A percentile compares a stretch with the other conserved stretches of the same genome.
Conservation (phyloP, 2,113 vertebrate species). For the Sceloporus tristichus region DNA sequence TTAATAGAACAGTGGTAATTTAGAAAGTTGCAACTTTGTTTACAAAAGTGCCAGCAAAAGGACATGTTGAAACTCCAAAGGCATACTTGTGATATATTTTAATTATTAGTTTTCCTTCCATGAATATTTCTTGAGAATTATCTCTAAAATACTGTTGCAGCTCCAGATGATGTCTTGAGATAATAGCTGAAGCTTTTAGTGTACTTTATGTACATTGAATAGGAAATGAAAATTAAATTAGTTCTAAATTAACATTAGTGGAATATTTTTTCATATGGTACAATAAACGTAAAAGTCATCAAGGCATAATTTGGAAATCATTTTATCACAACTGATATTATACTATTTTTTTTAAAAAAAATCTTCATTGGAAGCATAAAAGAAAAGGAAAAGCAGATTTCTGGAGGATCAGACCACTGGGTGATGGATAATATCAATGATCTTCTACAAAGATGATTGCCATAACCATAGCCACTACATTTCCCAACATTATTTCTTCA, state of each 20-base stretch:
- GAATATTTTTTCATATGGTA: constrained; percentile 42
- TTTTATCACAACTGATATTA: neutral
- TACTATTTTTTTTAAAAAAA: neutral
- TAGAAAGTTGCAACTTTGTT: constrained; percentile 46
- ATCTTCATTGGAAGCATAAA: neutral
- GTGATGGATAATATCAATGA: neutral
- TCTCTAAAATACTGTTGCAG: constrained; percentile 46
- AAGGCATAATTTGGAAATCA: neutral
- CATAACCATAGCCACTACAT: neutral
- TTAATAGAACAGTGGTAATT: neutral
- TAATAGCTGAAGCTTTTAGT: constrained; percentile 15
- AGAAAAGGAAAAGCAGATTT: neutral
- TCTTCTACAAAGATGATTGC: neutral
- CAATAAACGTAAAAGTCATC: constrained; percentile 33
- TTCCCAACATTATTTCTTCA: neutral
- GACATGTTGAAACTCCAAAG: constrained; percentile 43
- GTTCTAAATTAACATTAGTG: constrained; percentile 29
- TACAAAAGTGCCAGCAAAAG: constrained; percentile 49
- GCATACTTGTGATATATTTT: constrained; percentile 48
- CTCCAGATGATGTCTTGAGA: constrained; percentile 46
- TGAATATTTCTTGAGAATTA: constrained; percentile 29
- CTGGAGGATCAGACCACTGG: neutral
- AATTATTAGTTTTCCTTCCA: constrained; percentile 52
- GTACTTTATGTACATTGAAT: constrained; percentile 38
- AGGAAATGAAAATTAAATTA: constrained; percentile 43